phyloP scores from a whole-genome alignment of 2,888 invertebrate species.

The Seira ritae region DNA sequence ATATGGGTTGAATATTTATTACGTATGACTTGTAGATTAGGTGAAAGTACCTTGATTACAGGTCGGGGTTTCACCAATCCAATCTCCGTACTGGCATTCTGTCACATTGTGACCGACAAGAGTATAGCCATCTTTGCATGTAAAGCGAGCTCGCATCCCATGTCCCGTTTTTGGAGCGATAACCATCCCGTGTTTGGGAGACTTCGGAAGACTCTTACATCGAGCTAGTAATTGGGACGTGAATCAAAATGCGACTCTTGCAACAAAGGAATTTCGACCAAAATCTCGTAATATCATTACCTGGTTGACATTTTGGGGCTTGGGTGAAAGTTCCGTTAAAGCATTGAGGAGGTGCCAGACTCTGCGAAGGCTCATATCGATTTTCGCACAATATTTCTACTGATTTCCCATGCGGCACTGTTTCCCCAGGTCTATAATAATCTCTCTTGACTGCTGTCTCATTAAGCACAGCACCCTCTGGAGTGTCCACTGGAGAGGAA shows the following conservation, averaged over 20 bases:
- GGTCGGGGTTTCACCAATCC: conserved; percentile 92
- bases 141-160: conserved; percentile 94
- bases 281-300: conserved; percentile 75
- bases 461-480: conserved; percentile 65
- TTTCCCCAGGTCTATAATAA: conserved; percentile 71
- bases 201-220: conserved; percentile 88
- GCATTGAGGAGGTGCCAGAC: conserved; percentile 87
- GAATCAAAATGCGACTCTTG: too few species aligned
- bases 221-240: conserved; percentile 79
- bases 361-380: conserved; percentile 82
- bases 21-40: conserved; percentile 5
- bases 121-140: conserved; percentile 94
- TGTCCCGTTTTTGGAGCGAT: conserved; percentile 98
- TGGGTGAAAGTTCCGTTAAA: conserved; percentile 97
- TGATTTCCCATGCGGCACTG: conserved; percentile 83
- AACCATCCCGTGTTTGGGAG: conserved; percentile 95
- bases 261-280: background rate
- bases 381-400: conserved; percentile 87
- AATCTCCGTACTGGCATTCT: conserved; percentile 85
- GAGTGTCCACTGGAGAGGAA: conserved; percentile 60
- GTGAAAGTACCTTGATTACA: conserved; percentile 78
- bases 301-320: conserved; percentile 90
- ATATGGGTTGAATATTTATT: background rate
- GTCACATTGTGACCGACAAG: conserved; percentile 87
- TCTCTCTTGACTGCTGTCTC: conserved; percentile 39